Conservation (phyloP, 2,888 invertebrate species). For the Ganaspis brasiliensis region DNA sequence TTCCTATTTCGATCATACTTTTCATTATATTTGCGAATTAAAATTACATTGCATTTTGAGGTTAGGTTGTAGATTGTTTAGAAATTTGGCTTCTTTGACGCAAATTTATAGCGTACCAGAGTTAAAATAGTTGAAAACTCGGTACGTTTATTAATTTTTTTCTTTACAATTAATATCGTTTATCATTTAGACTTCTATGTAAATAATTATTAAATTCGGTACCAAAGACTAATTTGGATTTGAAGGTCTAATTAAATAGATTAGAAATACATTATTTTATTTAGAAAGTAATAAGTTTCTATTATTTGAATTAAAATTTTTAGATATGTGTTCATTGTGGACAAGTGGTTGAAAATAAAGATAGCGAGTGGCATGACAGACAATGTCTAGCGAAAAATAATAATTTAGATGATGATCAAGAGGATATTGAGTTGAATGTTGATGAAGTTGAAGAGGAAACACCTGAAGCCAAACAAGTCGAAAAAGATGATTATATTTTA, state of each 20-base stretch:
- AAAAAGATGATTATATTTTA: conserved; percentile 13
- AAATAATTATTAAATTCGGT: too few relatives aligned
- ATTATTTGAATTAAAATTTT: neutral
- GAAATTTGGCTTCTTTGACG: neutral
- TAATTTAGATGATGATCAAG: conserved; percentile 29
- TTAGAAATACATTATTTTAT: too few relatives aligned
- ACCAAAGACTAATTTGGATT: too few relatives aligned
- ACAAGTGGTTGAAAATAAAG: conserved; percentile 41
- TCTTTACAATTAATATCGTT: too few relatives aligned
- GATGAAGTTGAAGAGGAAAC: conserved; percentile 27
- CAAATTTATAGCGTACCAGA: neutral
- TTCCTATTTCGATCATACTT: neutral
- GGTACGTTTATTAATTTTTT: too few relatives aligned
- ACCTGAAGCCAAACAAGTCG: conserved; percentile 33
- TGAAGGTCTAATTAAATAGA: too few relatives aligned
- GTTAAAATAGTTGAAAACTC: too few relatives aligned
- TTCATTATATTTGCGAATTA: neutral
- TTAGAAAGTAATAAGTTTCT: too few relatives aligned
- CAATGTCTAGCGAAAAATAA: conserved; percentile 17
- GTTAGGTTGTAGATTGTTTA: neutral
- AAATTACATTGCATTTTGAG: neutral
- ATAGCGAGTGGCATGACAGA: conserved; percentile 39
- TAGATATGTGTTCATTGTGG: conserved; percentile 38
- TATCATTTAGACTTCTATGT: too few relatives aligned
- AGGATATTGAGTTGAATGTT: conserved; percentile 20